Percentiles rank a stretch among this genome's conserved stretches.
Conservation (phyloP, 2,797 vertebrate species). For the Natrix natrix region DNA sequence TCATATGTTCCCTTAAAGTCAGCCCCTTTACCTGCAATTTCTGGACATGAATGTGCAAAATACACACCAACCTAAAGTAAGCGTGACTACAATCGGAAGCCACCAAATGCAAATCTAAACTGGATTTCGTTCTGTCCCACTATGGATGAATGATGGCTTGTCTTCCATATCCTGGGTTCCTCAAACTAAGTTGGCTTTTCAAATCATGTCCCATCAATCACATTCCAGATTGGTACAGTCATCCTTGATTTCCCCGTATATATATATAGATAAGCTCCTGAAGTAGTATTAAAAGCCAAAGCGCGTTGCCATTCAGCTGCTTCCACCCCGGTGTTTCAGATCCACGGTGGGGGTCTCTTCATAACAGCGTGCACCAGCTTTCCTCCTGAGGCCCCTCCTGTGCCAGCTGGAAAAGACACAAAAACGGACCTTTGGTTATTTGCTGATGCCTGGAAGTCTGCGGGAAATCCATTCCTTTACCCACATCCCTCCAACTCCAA, state of each 20-base stretch:
- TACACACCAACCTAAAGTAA: neutral
- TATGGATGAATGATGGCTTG: neutral
- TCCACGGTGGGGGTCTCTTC: neutral
- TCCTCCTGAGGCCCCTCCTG: neutral
- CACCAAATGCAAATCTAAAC: neutral
- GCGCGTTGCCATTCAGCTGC: neutral
- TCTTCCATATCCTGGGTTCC: neutral
- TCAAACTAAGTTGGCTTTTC: neutral
- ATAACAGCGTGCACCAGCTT: neutral
- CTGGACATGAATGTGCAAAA: neutral
- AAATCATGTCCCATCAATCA: neutral
- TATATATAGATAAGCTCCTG: neutral
- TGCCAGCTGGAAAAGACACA: neutral
- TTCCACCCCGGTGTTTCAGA: neutral
- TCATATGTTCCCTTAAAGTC: neutral
- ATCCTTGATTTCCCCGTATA: neutral
- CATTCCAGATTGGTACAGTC: neutral
- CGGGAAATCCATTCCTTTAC: neutral
- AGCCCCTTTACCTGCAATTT: neutral
- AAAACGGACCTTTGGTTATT: neutral
- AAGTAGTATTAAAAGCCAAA: neutral
- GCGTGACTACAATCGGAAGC: neutral
- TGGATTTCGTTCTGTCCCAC: neutral
- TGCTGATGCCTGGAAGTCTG: neutral
- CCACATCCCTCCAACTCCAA: neutral